Percentiles rank a stretch among this genome's conserved stretches.
Evolutionary conservation across 2,797 vertebrate species (phyloP).

Genomic region (Hozukius guyotensis): DNA sequence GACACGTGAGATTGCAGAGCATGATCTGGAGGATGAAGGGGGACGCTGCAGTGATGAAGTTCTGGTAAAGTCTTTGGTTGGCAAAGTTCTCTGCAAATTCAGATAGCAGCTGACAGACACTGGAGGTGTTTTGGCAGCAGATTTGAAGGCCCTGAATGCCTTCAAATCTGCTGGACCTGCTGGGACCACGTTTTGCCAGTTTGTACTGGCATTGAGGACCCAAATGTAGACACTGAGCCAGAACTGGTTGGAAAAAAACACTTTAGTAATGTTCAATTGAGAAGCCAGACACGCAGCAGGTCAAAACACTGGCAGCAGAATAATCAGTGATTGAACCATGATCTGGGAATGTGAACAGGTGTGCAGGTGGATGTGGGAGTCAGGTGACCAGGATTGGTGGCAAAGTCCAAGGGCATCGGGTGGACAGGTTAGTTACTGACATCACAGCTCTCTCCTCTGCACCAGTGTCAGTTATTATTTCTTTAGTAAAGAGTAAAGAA

Average conservation of each 20-base stretch:
- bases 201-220: background rate
- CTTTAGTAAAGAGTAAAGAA: background rate
- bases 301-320: background rate
- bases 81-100: background rate
- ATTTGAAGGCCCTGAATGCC: background rate
- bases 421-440: background rate
- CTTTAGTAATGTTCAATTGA: accelerated
- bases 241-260: background rate
- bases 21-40: background rate
- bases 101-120: background rate
- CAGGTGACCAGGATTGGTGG: background rate
- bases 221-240: background rate
- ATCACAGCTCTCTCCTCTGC: background rate
- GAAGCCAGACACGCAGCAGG: background rate
- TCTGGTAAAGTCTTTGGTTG: background rate
- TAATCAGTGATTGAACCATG: background rate
- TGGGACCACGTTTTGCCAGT: background rate
- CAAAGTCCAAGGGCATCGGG: background rate
- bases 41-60: background rate
- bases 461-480: background rate
- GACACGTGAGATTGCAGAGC: background rate
- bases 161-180: background rate
- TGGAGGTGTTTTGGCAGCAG: background rate
- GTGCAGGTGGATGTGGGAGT: background rate
- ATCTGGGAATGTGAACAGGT: background rate